These are phyloP conservation scores for Hirudo medicinalis DNA, from an alignment of 1,140 invertebrate genomes.

Conservation along the genomic window DNA sequence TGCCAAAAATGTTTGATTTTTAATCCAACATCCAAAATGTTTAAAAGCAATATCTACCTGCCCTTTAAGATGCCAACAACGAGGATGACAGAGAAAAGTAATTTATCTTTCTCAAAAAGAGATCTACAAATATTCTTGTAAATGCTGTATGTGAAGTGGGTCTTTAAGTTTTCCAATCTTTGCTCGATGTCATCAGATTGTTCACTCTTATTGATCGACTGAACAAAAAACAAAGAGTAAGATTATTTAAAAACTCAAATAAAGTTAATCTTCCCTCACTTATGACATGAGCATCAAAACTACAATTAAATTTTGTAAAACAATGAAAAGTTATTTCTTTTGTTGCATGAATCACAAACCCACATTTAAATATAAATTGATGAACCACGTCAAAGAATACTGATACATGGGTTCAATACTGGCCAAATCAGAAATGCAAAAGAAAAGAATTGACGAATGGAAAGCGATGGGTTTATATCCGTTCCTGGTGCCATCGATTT, in stretches of 20 bases:
- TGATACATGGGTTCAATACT: slow-evolving; percentile 44
- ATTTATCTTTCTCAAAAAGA: slow-evolving; percentile 43
- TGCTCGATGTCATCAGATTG: slow-evolving; percentile 35
- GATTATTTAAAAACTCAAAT: neutral
- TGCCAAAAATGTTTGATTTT: neutral
- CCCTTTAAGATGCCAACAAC: slow-evolving; percentile 40
- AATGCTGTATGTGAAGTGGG: slow-evolving; percentile 41
- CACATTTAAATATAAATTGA: slow-evolving; percentile 42
- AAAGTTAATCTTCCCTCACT: neutral
- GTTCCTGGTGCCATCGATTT: slow-evolving; percentile 41
- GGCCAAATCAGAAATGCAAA: slow-evolving; percentile 42
- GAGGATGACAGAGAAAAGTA: slow-evolving; percentile 40
- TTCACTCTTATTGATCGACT: slow-evolving; percentile 40
- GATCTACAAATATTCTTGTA: slow-evolving; percentile 42
- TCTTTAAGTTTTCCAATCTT: slow-evolving; percentile 39
- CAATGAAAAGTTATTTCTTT: neutral
- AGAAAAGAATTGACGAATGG: slow-evolving; percentile 41
- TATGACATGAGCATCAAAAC: neutral
- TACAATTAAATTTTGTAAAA: neutral
- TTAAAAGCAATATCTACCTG: slow-evolving; percentile 39
- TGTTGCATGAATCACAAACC: slow-evolving; percentile 6
- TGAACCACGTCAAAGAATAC: slow-evolving; percentile 42
- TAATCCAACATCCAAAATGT: neutral
- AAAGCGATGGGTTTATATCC: slow-evolving; percentile 40
- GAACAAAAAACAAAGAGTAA: slow-evolving; percentile 23